A percentile compares a stretch with the other conserved stretches of the same genome.
These are phyloP conservation scores for Perizoma affinitatum DNA, from an alignment of 2,888 invertebrate species.

Conservation along the genomic window DNA sequence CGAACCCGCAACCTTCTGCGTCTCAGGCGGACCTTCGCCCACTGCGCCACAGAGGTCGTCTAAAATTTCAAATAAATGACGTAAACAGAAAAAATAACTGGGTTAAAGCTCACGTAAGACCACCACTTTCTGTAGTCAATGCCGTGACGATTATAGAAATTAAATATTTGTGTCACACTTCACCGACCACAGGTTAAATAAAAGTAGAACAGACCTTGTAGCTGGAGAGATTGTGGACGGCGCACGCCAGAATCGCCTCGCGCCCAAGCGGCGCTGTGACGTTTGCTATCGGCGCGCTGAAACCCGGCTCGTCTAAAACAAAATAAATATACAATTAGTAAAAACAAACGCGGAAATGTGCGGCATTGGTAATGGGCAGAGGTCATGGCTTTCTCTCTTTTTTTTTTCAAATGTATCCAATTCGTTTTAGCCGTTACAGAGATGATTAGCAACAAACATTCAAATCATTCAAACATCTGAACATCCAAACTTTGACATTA, in stretches of 20 bases:
- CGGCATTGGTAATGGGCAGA: too few species aligned
- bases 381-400: too few species aligned
- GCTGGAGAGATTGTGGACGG: conserved; percentile 91
- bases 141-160: conserved; percentile 3
- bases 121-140: conserved; percentile 2
- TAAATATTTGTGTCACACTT: conserved; percentile 11
- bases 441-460: too few species aligned
- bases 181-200: conserved; percentile 8
- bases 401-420: background rate
- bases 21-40: too few species aligned
- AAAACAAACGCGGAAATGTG: background rate
- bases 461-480: too few species aligned
- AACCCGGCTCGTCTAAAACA: conserved; percentile 89
- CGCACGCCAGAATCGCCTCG: conserved; percentile 91
- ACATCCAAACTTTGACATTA: too few species aligned
- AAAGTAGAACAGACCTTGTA: conserved; percentile 87
- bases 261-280: conserved; percentile 93
- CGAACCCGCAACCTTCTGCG: too few species aligned
- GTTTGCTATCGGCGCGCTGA: conserved; percentile 92
- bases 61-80: too few species aligned
- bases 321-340: conserved; percentile 8
- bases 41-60: too few species aligned
- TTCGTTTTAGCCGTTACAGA: too few species aligned
- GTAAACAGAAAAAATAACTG: background rate
- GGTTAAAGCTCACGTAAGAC: background rate